phyloP scores from a whole-genome alignment of 2,113 vertebrate species.

The Scopus umbretta region DNA sequence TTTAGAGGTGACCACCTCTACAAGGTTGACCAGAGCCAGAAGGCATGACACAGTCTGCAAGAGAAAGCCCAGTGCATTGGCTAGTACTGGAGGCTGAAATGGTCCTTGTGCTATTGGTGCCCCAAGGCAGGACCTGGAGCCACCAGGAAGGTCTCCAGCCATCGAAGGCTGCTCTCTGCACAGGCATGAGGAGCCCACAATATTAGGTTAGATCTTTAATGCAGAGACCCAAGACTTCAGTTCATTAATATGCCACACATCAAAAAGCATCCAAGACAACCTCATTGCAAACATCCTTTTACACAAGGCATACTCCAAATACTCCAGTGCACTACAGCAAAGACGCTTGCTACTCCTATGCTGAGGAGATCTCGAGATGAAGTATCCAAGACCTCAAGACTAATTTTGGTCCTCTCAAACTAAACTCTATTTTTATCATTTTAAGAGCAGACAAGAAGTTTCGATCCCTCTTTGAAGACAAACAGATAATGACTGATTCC shows the following conservation, averaged over 20 bases:
- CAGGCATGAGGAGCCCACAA: rapidly evolving
- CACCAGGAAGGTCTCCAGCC: background rate
- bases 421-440: background rate
- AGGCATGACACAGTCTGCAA: background rate
- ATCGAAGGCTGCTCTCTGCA: background rate
- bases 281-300: background rate
- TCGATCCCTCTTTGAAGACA: background rate
- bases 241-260: background rate
- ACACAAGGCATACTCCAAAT: background rate
- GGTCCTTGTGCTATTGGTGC: background rate
- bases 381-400: background rate
- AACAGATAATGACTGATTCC: background rate
- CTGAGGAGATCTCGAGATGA: background rate
- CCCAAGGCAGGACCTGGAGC: background rate
- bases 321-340: background rate
- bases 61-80: background rate
- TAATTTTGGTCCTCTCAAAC: background rate
- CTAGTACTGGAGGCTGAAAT: background rate
- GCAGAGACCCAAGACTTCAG: background rate
- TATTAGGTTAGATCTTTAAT: background rate
- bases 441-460: background rate
- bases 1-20: background rate
- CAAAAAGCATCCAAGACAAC: background rate
- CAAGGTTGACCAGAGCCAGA: background rate
- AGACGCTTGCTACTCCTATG: background rate